These are phyloP conservation scores for Embiotoca jacksoni DNA, from an alignment of 2,113 vertebrate genomes.

Conservation along the genomic window DNA sequence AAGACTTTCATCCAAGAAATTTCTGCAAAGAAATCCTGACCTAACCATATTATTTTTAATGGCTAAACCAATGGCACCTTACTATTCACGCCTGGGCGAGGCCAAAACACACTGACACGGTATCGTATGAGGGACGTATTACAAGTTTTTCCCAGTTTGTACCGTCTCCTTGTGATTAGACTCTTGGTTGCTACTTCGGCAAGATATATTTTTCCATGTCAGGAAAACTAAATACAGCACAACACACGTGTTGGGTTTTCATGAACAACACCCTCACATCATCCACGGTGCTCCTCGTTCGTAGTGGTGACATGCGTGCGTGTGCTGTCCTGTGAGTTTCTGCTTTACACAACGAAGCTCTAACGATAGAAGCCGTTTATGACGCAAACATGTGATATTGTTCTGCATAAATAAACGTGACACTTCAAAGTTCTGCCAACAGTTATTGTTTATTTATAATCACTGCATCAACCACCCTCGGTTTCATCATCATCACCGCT, in stretches of 20 bases:
- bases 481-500: slow-evolving; percentile 1
- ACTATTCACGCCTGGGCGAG: too few species aligned
- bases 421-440: background rate
- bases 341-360: background rate
- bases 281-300: background rate
- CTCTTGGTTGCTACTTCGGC: background rate
- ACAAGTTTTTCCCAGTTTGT: background rate
- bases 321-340: background rate
- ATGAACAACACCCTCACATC: background rate
- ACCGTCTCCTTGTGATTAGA: background rate
- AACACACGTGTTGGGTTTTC: background rate
- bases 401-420: background rate
- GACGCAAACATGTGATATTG: background rate
- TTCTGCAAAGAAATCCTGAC: too few species aligned
- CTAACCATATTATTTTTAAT: too few species aligned
- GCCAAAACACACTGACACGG: too few species aligned
- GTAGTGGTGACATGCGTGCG: too few species aligned
- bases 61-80: too few species aligned
- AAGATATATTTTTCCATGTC: background rate
- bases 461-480: slow-evolving; percentile 13
- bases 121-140: too few species aligned
- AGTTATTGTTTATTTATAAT: slow-evolving; percentile 20
- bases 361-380: background rate
- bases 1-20: too few species aligned
- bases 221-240: background rate